A percentile compares a stretch with the other conserved stretches of the same genome.
Conservation (phyloP, 2,797 vertebrate species). For the Catostomus latipinnis region DNA sequence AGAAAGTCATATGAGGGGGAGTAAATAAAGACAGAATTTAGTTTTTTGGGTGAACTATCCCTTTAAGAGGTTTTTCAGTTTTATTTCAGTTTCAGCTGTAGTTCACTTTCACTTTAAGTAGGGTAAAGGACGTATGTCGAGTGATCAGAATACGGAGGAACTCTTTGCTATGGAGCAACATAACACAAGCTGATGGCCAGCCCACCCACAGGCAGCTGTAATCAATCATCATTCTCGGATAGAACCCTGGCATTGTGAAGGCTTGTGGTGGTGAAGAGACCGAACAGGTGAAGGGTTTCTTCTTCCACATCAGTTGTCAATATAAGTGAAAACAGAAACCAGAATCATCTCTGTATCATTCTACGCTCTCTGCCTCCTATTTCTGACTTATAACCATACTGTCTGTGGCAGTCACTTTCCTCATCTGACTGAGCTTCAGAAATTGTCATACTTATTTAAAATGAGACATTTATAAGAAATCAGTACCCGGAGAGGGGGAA, state of each 20-base stretch:
- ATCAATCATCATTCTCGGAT: constrained; percentile 64
- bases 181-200: background rate
- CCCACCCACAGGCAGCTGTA: constrained; percentile 45
- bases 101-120: constrained; percentile 21
- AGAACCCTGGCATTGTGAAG: constrained; percentile 63
- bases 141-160: background rate
- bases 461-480: constrained; percentile 80
- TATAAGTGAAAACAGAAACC: constrained; percentile 78
- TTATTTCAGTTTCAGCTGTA: too few relatives aligned
- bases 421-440: constrained; percentile 60
- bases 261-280: constrained; percentile 57
- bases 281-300: constrained; percentile 70
- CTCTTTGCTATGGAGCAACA: too few relatives aligned
- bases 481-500: constrained; percentile 72
- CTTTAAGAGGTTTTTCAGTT: too few relatives aligned
- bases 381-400: constrained; percentile 61
- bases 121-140: constrained; percentile 27
- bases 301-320: constrained; percentile 68
- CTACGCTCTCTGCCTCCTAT: constrained; percentile 55
- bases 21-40: too few relatives aligned
- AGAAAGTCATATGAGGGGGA: too few relatives aligned
- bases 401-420: constrained; percentile 55
- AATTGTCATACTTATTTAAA: constrained; percentile 73
- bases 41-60: too few relatives aligned
- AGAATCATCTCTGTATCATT: constrained; percentile 54